Base-by-base conservation (phyloP, 1,140 invertebrate genomes). In the Limonius californicus region DNA sequence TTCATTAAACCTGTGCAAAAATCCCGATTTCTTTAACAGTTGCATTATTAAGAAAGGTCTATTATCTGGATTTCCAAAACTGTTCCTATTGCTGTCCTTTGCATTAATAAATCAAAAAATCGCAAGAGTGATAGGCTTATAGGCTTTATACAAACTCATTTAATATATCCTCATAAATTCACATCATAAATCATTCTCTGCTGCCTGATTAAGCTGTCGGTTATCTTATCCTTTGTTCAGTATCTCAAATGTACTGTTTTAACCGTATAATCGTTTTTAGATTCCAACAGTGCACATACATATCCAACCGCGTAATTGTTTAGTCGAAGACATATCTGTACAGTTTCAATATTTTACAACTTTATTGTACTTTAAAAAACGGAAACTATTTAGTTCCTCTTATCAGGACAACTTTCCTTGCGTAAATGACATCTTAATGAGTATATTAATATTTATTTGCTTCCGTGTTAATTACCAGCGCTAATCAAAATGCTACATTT, bases 61-160 rank as follows among this genome's bases (percentile, higher is more conserved):
- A 50, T 50, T 50, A 50, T 50, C 16, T 18, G 18, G 45, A 50
- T 50, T 50, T 50, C 45, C n/a, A 19, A 50, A 50, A 50, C 18
- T 18, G 3, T 18, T 18, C 45, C 45, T 50, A 50, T 50, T 50
- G 45, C 14, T 3, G 15, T 50, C 20, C n/a, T 50, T 19, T 50
- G 45, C 45, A 50, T 50, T 50, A 50, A 50, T 50, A 50, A 50
- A 50, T 50, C 45, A 50, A 50, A 50, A 50, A 50, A 50, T 50
- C 14, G 45, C 16, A 50, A 50, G 45, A 50, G 20, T 50, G 45
- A 21, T 50, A 50, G 45, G 45, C 45, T 50, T 50, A 50, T 50
- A 19, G 45, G 45, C 45, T 50, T 50, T 50, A 50, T 50, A 50
- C 20, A 50, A 50, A 50, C 45, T 50, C 45, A 50, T 21, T 50